Evolutionary conservation across 2,113 vertebrate genomes (phyloP), one percentile per base, ranked within the genome.

Genomic region (Cololabis saira): DNA sequence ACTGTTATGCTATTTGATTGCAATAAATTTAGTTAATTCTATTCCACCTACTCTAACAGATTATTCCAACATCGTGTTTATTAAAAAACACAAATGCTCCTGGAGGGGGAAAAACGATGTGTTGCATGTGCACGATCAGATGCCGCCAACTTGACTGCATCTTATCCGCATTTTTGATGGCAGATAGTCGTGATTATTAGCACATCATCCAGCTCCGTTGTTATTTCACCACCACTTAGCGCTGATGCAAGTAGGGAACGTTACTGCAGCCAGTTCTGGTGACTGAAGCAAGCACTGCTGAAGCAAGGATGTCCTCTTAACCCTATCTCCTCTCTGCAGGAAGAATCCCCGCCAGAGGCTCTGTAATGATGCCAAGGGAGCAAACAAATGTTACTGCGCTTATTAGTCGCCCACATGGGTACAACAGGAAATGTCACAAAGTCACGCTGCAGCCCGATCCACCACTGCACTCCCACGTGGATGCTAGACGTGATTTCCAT

Each of bases 381-480:
- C 59, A 70, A 86, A 79, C 80, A 71, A 54, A 30, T 42, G 60
- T 71, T 54, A 44, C n/a, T 8, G 67, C 0, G n/a, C 72, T 67
- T 72, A 69, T 81, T 77, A 81, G 77, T 83, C 71, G 41, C 67
- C 69, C 71, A 79, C 82, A 64, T 54, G 74, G 79, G 69, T 42
- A 49, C 58, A 42, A 72, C 24, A 2, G 67, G 48, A 86, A 84
- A 78, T 84, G 81, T 82, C 81, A 81, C 52, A n/a, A 1, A 78
- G 68, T 65, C 70, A 44, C 42, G 5, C 65, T 56, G 11, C 37
- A 19, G 49, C 42, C 30, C 60, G 75, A 81, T 70, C 66, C 49
- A 14, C 49, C 0, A 21, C 60, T 55, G 63, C 60, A 47, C 76
- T 58, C 78, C 43, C 74, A 69, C 80, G 57, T 64, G 49, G 41